Evolutionary conservation across 1,140 invertebrate genomes (phyloP).

Genomic region (Dendrolimus punctatus): DNA sequence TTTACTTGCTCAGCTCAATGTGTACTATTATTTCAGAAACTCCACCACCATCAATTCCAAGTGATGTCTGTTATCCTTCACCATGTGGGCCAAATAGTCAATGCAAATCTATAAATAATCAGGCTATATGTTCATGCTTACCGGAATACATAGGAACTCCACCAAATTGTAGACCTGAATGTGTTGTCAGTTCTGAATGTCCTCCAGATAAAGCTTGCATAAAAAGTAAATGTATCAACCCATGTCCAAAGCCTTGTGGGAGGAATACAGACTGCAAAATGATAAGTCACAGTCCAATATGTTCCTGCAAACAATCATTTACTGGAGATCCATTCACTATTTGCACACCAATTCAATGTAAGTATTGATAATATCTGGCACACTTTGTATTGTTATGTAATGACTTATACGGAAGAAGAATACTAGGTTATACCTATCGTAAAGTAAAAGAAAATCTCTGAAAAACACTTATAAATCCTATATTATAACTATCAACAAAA

Average conservation of each 20-base stretch:
- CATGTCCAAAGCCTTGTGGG: slow-evolving; percentile 77
- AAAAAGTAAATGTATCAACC: slow-evolving; percentile 76
- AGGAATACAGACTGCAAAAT: slow-evolving; percentile 75
- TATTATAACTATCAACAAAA: no score
- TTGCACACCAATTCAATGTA: slow-evolving; percentile 73
- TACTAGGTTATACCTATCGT: no score
- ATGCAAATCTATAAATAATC: slow-evolving; percentile 71
- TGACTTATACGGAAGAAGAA: no score
- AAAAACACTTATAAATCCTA: no score
- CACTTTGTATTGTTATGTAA: no score
- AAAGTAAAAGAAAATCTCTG: no score
- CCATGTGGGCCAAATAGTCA: slow-evolving; percentile 79
- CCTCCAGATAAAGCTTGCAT: slow-evolving; percentile 74
- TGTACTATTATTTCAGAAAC: slow-evolving; percentile 35
- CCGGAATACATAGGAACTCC: slow-evolving; percentile 74
- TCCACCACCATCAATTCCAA: slow-evolving; percentile 27
- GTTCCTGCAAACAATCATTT: slow-evolving; percentile 75
- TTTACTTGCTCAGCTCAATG: background rate
- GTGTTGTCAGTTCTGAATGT: slow-evolving; percentile 76
- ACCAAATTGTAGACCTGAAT: slow-evolving; percentile 75
- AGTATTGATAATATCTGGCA: slow-evolving; percentile 27
- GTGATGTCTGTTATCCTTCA: slow-evolving; percentile 74
- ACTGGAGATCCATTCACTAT: slow-evolving; percentile 78
- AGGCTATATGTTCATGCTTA: slow-evolving; percentile 77
- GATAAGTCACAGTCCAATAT: slow-evolving; percentile 79